These are phyloP conservation scores for Drosophila flavopinicola DNA, from an alignment of 2,888 invertebrate species.

Conservation along the genomic window DNA sequence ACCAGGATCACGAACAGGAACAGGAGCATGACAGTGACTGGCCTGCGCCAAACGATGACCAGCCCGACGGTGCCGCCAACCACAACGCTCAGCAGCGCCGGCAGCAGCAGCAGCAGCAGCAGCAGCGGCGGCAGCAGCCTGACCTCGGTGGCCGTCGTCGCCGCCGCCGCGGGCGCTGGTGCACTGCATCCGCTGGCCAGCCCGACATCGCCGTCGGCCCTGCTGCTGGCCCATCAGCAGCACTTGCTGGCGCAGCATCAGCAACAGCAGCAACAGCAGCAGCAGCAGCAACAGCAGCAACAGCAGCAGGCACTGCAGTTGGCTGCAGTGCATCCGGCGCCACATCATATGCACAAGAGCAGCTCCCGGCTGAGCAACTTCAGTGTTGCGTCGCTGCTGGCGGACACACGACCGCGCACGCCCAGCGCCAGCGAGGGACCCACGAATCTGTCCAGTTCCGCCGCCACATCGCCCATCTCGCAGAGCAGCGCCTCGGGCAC, in stretches of 20 bases:
- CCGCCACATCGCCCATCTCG: slow-evolving; percentile 80
- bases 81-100: slow-evolving; percentile 69
- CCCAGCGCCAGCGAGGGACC: slow-evolving; percentile 77
- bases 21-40: slow-evolving; percentile 86
- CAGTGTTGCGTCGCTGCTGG: slow-evolving; percentile 94
- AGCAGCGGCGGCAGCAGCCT: slow-evolving; percentile 46
- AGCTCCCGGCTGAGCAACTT: slow-evolving; percentile 90
- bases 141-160: slow-evolving; percentile 43
- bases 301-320: slow-evolving; percentile 67
- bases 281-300: slow-evolving; percentile 62
- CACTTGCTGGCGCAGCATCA: slow-evolving; percentile 65
- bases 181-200: slow-evolving; percentile 59
- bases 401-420: slow-evolving; percentile 89
- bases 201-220: slow-evolving; percentile 81
- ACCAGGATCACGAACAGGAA: slow-evolving; percentile 36
- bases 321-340: slow-evolving; percentile 73
- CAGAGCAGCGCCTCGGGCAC: slow-evolving; percentile 75
- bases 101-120: slow-evolving; percentile 43
- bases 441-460: slow-evolving; percentile 82
- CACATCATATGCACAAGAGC: slow-evolving; percentile 85
- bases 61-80: slow-evolving; percentile 86
- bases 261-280: slow-evolving; percentile 72
- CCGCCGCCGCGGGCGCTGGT: slow-evolving; percentile 43
- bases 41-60: slow-evolving; percentile 87
- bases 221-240: slow-evolving; percentile 79